Base-by-base conservation (phyloP, 2,113 vertebrate genomes). In the Phylloscopus trochilus region DNA sequence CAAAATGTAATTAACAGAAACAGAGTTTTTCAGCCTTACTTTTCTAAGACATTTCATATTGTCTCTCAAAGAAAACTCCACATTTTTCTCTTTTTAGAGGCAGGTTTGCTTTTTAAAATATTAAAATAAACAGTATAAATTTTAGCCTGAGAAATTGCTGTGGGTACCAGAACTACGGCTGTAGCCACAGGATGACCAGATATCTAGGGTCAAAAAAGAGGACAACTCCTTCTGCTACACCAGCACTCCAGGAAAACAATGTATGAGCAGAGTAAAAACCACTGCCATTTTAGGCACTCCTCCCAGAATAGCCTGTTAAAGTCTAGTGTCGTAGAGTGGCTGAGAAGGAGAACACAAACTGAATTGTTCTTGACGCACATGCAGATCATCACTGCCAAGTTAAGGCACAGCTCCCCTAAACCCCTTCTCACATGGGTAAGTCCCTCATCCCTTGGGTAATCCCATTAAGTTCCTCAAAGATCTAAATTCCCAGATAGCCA, bases 221-320 rank as follows among this genome's bases (percentile, higher is more conserved):
- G 16, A 58, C 22, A 79, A 43, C 62, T 52, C 33, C 56, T 88
- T 70, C 72, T 87, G 55, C 70, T 72, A 46, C 33, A 56, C 18
- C 28, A 82, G 60, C 0, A 0, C 59, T 74, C n/a, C 0, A 0
- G 66, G 12, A n/a, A 73, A 92, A 55, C 2, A 0, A 67, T 53
- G n/a, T 21, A 64, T 4, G 3, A 26, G 27, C 67, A 73, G 53
- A 35, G 24, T 30, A 46, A 93, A 90, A 70, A 26, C 0, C 72
- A 43, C 15, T 92, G 60, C n/a, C 5, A 2, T 89, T 89, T 90
- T 63, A 60, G 66, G 55, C 53, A 70, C 46, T 91, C 52, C 13
- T 91, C 74, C 9, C 0, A 58, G 77, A 94, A 87, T 62, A 91
- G 28, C 41, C 44, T 56, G 26, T 51, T 89, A 55, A 93, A 82